phyloP scores from a whole-genome alignment of 2,113 vertebrate species.

The Aphyosemion australe region DNA sequence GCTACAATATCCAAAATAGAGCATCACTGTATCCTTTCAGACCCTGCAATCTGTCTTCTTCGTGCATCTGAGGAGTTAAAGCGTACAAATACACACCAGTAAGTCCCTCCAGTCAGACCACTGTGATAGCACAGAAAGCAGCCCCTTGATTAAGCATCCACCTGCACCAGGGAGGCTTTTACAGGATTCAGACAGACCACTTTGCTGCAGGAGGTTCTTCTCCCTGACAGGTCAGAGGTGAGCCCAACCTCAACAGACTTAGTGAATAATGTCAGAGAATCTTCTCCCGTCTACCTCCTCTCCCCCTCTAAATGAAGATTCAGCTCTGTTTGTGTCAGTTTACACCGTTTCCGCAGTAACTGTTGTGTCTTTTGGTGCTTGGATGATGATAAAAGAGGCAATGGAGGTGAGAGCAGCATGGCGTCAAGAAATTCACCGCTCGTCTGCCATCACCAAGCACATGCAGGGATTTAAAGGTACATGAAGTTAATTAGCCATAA shows the following conservation, averaged over 20 bases:
- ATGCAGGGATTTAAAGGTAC: background rate
- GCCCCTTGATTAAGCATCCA: conserved; percentile 65
- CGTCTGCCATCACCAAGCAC: conserved; percentile 38
- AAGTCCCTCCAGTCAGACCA: conserved; percentile 62
- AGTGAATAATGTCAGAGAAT: conserved; percentile 5
- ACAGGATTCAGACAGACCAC: conserved; percentile 63
- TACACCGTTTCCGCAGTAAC: conserved; percentile 64
- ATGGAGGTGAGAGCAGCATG: conserved; percentile 20
- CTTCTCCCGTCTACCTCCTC: conserved; percentile 25
- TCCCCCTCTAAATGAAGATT: conserved; percentile 19
- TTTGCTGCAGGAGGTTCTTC: conserved; percentile 52
- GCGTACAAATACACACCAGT: conserved; percentile 41
- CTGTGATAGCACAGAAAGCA: conserved; percentile 57
- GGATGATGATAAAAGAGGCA: conserved; percentile 30
- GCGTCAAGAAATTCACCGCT: conserved; percentile 32
- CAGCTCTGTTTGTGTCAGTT: conserved; percentile 59
- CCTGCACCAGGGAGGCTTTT: conserved; percentile 59
- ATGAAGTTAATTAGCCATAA: background rate
- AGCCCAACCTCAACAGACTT: conserved; percentile 38
- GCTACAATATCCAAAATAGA: conserved; percentile 52
- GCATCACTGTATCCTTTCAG: conserved; percentile 34
- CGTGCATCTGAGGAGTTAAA: conserved; percentile 36
- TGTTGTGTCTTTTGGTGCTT: conserved; percentile 61
- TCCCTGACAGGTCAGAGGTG: conserved; percentile 47
- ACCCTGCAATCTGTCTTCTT: conserved; percentile 33